phyloP scores from a whole-genome alignment of 2,113 vertebrate species.

The Seriola quinqueradiata region DNA sequence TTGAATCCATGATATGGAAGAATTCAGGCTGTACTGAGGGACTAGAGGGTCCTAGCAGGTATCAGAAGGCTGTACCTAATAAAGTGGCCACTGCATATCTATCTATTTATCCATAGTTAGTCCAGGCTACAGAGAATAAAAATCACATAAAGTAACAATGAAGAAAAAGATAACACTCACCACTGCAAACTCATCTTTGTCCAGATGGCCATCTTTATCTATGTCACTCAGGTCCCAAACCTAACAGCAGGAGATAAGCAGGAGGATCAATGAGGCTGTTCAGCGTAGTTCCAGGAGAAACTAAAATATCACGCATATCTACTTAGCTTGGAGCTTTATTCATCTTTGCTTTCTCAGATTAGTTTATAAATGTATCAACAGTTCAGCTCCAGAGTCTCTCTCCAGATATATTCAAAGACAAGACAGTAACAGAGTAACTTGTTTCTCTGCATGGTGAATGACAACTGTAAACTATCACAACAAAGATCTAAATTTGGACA shows the following conservation, averaged over 20 bases:
- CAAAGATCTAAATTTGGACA: too few species aligned
- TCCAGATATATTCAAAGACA: too few species aligned
- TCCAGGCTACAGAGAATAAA: background rate
- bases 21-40: background rate
- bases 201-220: slow-evolving; percentile 97
- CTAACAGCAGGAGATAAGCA: slow-evolving; percentile 76
- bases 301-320: background rate
- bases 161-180: slow-evolving; percentile 80
- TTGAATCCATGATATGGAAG: background rate
- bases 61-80: background rate
- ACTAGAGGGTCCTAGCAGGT: background rate
- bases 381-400: too few species aligned
- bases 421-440: too few species aligned
- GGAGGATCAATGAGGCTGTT: background rate
- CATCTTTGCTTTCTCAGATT: too few species aligned
- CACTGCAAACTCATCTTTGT: slow-evolving; percentile 98
- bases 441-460: too few species aligned
- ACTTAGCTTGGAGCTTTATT: too few species aligned
- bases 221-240: slow-evolving; percentile 99
- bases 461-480: too few species aligned
- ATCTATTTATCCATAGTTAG: background rate
- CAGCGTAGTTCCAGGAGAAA: background rate
- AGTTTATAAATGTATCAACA: too few species aligned
- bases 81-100: background rate
- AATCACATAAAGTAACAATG: background rate